Conservation (phyloP, 2,113 vertebrate species). For the Erythrocebus patas region DNA sequence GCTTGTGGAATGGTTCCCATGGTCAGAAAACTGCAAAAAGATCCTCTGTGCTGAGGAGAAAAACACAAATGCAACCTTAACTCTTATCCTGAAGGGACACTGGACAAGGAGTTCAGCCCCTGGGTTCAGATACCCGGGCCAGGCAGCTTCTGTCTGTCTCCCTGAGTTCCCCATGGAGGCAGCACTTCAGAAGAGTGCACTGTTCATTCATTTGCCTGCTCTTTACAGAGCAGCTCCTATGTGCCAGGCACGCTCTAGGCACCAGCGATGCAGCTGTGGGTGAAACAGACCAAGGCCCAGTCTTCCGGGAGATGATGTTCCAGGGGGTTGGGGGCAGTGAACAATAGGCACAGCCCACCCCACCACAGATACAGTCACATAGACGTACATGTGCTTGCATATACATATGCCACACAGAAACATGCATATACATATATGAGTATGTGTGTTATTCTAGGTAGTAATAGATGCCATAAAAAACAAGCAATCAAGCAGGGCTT, state of each 20-base stretch:
- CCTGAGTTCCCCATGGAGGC: neutral
- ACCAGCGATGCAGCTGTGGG: neutral
- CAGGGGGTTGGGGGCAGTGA: neutral
- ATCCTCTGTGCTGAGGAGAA: neutral
- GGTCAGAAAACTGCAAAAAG: neutral
- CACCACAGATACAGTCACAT: no score
- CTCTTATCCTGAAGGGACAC: neutral
- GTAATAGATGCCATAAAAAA: neutral
- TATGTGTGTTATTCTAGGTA: neutral
- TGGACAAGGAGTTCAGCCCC: neutral
- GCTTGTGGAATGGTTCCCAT: accelerated
- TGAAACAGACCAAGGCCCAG: neutral
- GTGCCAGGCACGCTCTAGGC: neutral
- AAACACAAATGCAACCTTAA: neutral
- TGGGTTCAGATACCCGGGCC: neutral
- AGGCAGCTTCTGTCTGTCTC: neutral
- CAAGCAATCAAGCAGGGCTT: neutral
- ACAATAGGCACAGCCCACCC: neutral
- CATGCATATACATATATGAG: neutral
- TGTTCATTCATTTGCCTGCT: accelerated
- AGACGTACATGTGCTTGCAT: neutral
- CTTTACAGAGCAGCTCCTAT: neutral
- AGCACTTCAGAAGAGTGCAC: accelerated
- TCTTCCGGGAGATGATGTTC: neutral
- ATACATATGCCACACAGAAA: no score